These are phyloP conservation scores for Cercopithecus hamlyni DNA, from an alignment of 2,797 vertebrate species.

Conservation along the genomic window DNA sequence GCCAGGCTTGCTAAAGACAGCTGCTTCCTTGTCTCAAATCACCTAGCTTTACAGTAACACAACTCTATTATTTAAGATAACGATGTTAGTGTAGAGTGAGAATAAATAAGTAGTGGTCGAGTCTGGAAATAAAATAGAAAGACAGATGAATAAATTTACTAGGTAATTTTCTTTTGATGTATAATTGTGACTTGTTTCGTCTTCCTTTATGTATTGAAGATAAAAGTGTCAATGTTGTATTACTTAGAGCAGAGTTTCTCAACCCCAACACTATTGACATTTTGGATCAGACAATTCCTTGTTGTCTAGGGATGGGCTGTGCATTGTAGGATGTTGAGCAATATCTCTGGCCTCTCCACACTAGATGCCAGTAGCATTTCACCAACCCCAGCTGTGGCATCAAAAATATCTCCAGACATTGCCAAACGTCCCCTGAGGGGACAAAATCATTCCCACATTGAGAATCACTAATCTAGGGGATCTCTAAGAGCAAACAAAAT, in stretches of 20 bases:
- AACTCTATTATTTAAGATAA: background rate
- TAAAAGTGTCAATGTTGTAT: background rate
- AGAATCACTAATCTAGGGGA: background rate
- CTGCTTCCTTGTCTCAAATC: background rate
- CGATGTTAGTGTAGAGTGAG: background rate
- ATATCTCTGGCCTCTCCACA: background rate
- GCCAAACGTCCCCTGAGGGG: background rate
- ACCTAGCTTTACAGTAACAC: background rate
- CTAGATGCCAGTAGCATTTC: background rate
- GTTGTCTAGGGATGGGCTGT: background rate
- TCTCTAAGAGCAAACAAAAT: constrained; percentile 33
- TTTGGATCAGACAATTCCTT: background rate
- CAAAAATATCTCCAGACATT: background rate
- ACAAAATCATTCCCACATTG: background rate
- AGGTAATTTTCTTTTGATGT: background rate
- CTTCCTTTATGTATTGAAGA: background rate
- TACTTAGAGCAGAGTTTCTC: background rate
- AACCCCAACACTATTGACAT: background rate
- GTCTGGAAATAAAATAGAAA: background rate
- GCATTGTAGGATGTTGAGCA: background rate
- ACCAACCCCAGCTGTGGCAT: background rate
- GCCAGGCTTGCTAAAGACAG: background rate
- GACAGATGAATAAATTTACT: background rate
- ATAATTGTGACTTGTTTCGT: background rate
- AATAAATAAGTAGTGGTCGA: background rate